Evolutionary conservation across 2,888 invertebrate genomes (phyloP), one percentile per base, ranked within the genome.

Genomic region (Zygaena filipendulae): DNA sequence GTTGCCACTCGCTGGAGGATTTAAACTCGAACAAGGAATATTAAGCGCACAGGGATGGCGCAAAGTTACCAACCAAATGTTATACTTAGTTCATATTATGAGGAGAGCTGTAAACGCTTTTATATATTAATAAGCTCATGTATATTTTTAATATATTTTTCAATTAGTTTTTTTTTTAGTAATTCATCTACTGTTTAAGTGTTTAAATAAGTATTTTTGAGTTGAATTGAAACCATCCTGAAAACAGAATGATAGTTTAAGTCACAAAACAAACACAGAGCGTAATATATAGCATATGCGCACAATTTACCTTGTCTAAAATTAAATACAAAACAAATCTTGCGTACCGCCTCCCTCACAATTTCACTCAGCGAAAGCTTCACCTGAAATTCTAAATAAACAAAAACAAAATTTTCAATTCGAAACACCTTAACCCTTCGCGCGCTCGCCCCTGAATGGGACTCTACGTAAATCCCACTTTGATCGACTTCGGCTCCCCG

Each of bases 351-450:
- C 32, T 3, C 11, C 30, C 33, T 31, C 35, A 30, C 36, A 27
- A 33, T 30, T 32, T 34, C 39, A 41, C 40, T 43, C 42, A 43
- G 45, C 30, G 35, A 44, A 48, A 57, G 47, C 56, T 52, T 50
- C n/a, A 59, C 62, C 60, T 64, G 59, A 46, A 48, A 42, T 50
- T 57, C 51, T 54, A 51, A 53, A 57, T 60, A 66, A 66, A 69
- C 61, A 66, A 67, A 66, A 63, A 61, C 60, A 58, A 58, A 66
- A 60, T 70, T 70, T 16, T 68, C 68, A 68, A 68, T 70, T 68
- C 59, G 46, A 41, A 47, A 43, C 46, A 47, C 48, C 49, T 54
- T 57, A 52, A 54, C 49, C 46, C 46, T 45, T 44, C 37, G 39
- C 36, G 29, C 13, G 36, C 39, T 38, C 39, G 40, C 40, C 33